phyloP scores from a whole-genome alignment of 2,113 vertebrate species.

The Ochotona princeps region DNA sequence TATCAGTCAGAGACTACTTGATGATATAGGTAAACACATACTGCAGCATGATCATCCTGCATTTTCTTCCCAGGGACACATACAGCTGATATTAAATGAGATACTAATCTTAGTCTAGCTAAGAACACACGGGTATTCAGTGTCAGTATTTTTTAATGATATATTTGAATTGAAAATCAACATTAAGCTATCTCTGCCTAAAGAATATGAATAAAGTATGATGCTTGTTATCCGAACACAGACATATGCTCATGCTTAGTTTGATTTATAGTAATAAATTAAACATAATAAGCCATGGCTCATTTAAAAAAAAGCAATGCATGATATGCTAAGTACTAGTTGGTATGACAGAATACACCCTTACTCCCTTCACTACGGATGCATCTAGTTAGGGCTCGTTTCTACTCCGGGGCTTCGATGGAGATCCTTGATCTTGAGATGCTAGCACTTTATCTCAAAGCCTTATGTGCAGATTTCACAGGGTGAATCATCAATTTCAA shows the following conservation, averaged over 20 bases:
- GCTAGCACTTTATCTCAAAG: not conserved
- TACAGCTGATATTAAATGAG: not conserved
- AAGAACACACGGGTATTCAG: not conserved
- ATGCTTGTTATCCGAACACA: not conserved
- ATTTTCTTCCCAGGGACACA: not conserved
- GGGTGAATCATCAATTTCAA: not conserved
- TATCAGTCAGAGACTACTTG: not conserved
- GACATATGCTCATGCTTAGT: not conserved
- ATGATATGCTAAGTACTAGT: not conserved
- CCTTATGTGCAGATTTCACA: not conserved
- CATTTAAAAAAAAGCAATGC: not conserved
- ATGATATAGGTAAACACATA: not conserved
- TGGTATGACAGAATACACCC: not conserved
- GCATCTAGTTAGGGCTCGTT: not conserved
- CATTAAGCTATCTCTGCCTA: not conserved
- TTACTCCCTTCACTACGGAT: not conserved
- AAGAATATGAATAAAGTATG: not conserved
- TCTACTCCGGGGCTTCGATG: not conserved
- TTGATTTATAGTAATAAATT: not conserved
- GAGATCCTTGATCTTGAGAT: not conserved
- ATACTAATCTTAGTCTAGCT: not conserved
- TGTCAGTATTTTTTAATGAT: not conserved
- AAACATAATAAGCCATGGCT: not conserved
- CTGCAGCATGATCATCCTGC: not conserved
- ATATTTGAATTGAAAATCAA: slow-evolving; percentile 37